Base-by-base conservation (phyloP, 2,113 vertebrate genomes). In the Cervus canadensis region DNA sequence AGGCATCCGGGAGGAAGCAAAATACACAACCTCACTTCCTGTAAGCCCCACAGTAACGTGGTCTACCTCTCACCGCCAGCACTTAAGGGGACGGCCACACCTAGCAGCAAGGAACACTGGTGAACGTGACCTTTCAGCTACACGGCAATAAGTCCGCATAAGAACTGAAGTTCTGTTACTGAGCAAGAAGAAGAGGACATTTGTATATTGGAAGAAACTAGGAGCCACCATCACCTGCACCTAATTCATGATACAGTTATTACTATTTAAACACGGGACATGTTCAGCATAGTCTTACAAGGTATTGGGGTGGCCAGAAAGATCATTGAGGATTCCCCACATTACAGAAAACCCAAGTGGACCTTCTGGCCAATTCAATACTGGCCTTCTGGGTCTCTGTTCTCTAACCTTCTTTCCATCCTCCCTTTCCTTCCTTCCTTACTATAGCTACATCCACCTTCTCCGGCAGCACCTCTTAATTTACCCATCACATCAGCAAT, bases 101-200 rank as follows among this genome's bases (percentile, higher is more conserved):
- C 23, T 17, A n/a, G 4, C 57, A 43, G 1, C 40, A 25, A 21
- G 64, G 56, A n/a, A 71, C 43, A 25, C 16, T 16, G 6, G 36
- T 43, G 59, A 54, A 30, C 3, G 15, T 1, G 45, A 45, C 26
- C 59, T 62, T 28, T 36, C 8, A 25, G 28, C 13, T 59, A n/a
- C 21, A n/a, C 0, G 2, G 6, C 6, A 3, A 6, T 0, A 48
- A 0, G 2, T 71, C 26, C 15, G 5, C 45, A 30, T 3, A 43
- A 33, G 40, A 23, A 23, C 0, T 67, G n/a, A 11, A n/a, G 54
- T 19, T 59, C 71, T 7, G 2, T 91, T 7, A 23, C 54, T 17
- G 59, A 45, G 50, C 7, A 76, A 52, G 50, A 60, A 59, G 59
- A 43, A 10, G 23, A 36, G 40, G 25, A 64, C 56, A 16, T 10